These are phyloP conservation scores for Heliothis virescens DNA, from an alignment of 1,140 invertebrate genomes.

Conservation along the genomic window DNA sequence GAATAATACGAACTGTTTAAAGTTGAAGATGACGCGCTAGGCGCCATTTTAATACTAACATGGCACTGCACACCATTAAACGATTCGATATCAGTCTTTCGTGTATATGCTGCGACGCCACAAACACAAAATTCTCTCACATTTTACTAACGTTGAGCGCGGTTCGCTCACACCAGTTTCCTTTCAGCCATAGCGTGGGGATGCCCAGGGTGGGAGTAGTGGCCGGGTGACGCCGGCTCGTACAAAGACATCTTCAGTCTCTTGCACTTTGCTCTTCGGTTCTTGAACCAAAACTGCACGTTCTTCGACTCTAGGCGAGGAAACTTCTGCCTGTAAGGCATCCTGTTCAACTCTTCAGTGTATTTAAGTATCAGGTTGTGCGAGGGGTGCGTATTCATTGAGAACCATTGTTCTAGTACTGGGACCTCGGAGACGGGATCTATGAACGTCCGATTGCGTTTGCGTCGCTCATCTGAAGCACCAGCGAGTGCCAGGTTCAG, in stretches of 20 bases:
- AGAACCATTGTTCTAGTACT: conserved; percentile 98
- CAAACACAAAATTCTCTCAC: conserved; percentile 54
- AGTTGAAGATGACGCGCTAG: conserved; percentile 55
- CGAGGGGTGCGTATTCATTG: conserved; percentile 98
- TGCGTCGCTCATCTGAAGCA: conserved; percentile 93
- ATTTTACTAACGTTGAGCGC: conserved; percentile 2
- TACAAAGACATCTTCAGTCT: conserved; percentile 95
- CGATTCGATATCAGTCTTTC: conserved; percentile 82
- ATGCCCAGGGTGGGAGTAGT: conserved; percentile 81
- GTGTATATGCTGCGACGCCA: conserved; percentile 65
- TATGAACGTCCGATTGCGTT: conserved; percentile 99
- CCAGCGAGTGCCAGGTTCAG: conserved; percentile 88
- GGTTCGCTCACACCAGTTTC: conserved; percentile 74
- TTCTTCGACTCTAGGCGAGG: conserved; percentile 98
- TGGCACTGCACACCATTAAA: conserved; percentile 82
- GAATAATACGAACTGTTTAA: conserved; percentile 68
- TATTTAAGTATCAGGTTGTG: conserved; percentile 98
- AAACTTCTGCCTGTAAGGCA: conserved; percentile 98
- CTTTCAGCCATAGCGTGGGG: conserved; percentile 76
- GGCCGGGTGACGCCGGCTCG: conserved; percentile 86
- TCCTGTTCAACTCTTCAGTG: conserved; percentile 97
- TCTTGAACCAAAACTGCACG: conserved; percentile 99
- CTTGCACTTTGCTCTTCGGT: conserved; percentile 98
- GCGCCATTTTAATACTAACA: conserved; percentile 79
- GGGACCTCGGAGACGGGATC: conserved; percentile 99